Evolutionary conservation across 2,888 invertebrate species (phyloP).

Genomic region (Zhengitettix transpicula): DNA sequence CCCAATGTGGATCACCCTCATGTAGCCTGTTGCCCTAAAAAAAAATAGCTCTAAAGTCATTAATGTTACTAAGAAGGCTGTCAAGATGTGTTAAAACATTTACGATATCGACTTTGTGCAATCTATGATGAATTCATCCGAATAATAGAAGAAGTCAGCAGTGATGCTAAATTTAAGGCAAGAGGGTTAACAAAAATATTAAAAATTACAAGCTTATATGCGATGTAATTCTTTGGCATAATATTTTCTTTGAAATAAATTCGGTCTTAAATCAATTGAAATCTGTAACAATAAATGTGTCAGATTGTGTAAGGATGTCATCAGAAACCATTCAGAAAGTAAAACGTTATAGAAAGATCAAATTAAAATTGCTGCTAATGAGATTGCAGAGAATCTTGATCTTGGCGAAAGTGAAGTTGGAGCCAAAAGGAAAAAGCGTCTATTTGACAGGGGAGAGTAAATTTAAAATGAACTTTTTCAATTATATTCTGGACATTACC

Average conservation of each 20-base stretch:
- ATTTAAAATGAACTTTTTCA: no score
- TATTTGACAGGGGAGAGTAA: no score
- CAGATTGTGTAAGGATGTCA: background rate
- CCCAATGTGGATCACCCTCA: no score
- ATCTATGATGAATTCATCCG: background rate
- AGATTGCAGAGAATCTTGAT: background rate
- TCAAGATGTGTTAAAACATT: background rate
- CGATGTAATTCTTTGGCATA: background rate
- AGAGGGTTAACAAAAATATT: background rate
- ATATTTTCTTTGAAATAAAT: background rate
- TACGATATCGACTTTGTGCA: background rate
- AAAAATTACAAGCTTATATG: background rate
- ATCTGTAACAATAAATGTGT: background rate
- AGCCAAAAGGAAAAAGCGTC: conserved; percentile 1
- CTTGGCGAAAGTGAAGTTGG: background rate
- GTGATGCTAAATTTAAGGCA: background rate
- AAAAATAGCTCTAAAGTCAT: no score
- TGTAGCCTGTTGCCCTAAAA: no score
- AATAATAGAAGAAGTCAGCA: background rate
- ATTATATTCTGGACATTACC: background rate
- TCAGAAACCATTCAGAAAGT: no score
- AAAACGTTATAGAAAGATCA: no score
- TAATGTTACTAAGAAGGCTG: background rate
- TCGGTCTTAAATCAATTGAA: background rate
- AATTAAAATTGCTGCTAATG: no score